Base-by-base conservation (phyloP, 2,113 vertebrate species). In the Orcinus orca region DNA sequence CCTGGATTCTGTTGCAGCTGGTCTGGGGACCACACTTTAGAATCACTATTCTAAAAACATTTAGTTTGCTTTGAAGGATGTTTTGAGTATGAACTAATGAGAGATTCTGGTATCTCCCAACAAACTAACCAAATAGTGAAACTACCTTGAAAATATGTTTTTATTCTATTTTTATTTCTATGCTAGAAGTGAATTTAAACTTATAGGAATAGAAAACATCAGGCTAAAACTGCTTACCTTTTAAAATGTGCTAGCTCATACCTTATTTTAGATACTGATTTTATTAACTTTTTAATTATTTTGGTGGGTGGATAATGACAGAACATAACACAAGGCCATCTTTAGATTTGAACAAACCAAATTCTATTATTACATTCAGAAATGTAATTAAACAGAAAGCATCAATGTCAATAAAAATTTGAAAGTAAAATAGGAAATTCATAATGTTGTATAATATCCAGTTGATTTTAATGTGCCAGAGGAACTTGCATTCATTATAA, bases 171-270 rank as follows among this genome's bases (percentile, higher is more conserved):
- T 85, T 74, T 85, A 88, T 94, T 85, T 93, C 33, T 13, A 63
- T 80, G 33, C 9, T 81, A 85, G 44, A 95, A 94, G 18, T 91
- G 25, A 94, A 65, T 95, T 97, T 97, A 83, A 93, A 83, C 58
- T 96, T 29, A 41, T 1, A 62, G 33, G 29, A 95, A 63, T 36
- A 70, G n/a, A 81, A 89, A 93, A 89, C 15, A 94, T 88, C 41
- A 95, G 87, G 15, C 41, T 94, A 74, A 95, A 80, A 13, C 47
- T 74, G 33, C 20, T 93, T 90, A 63, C 60, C 25, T 73, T 96
- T 93, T 87, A 84, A 92, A 87, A 53, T 80, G 31, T 84, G 38
- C n/a, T 88, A 81, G 12, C 60, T 83, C 13, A 47, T 71, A 63
- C 31, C 41, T 60, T 93, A 82, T 68, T 96, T 88, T 96, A 73